Evolutionary conservation across 1,140 invertebrate species (phyloP).

Genomic region (Venturia canescens): DNA sequence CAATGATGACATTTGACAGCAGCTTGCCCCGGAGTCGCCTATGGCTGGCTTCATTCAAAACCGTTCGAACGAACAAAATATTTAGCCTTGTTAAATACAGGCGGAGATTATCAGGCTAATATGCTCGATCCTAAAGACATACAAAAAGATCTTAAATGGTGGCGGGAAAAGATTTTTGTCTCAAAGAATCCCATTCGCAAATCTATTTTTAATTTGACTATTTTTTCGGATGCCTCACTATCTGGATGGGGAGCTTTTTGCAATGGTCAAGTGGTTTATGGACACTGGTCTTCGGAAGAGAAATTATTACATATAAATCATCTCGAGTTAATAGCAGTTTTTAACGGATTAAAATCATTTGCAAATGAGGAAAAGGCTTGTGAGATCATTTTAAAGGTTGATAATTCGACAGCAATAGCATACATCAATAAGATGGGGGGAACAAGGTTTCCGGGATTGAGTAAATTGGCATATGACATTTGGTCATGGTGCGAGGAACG

Average conservation of each 20-base stretch:
- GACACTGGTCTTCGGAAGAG: slow-evolving; percentile 46
- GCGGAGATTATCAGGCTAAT: slow-evolving; percentile 47
- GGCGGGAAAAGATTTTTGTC: slow-evolving; percentile 25
- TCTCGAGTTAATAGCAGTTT: no score
- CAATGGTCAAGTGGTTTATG: slow-evolving; percentile 26
- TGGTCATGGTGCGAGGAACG: slow-evolving; percentile 56
- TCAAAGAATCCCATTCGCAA: no score
- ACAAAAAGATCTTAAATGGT: slow-evolving; percentile 44
- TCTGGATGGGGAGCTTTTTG: slow-evolving; percentile 60
- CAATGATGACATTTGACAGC: no score
- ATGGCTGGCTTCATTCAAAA: no score
- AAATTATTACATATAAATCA: slow-evolving; percentile 46
- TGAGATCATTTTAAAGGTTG: slow-evolving; percentile 49
- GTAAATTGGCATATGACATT: slow-evolving; percentile 24
- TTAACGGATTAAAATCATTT: slow-evolving; percentile 49
- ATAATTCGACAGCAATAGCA: slow-evolving; percentile 51
- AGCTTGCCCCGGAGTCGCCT: no score
- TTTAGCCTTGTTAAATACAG: slow-evolving; percentile 43
- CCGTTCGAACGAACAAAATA: slow-evolving; percentile 54
- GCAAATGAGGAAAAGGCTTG: slow-evolving; percentile 33
- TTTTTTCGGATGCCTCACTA: slow-evolving; percentile 61
- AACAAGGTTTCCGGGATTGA: slow-evolving; percentile 28
- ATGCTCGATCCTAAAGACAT: slow-evolving; percentile 16
- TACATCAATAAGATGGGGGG: slow-evolving; percentile 53
- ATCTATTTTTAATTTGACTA: slow-evolving; percentile 47